Evolutionary conservation across 2,888 invertebrate species (phyloP).

Genomic region (Pachycephus smyrnensis): DNA sequence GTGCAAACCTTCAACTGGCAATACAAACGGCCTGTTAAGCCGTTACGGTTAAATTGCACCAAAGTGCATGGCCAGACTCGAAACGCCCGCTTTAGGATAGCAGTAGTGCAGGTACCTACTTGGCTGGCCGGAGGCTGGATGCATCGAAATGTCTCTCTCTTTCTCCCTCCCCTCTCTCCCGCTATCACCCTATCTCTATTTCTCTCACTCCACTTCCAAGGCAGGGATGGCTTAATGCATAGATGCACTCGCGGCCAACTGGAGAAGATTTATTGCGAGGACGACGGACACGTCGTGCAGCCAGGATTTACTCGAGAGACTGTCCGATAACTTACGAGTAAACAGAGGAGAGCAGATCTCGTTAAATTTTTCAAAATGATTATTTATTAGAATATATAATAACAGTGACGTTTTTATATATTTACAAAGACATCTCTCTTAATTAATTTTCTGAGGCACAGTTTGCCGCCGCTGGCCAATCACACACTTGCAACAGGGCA

Average conservation of each 20-base stretch:
- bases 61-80: conserved; percentile 18
- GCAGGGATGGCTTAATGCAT: neutral
- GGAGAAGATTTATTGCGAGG: conserved; percentile 1
- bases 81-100: neutral
- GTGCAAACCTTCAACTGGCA: conserved; percentile 20
- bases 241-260: conserved; percentile 1
- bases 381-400: neutral
- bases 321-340: neutral
- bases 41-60: conserved; percentile 37
- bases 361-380: neutral
- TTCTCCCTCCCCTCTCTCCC: neutral
- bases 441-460: conserved; percentile 26
- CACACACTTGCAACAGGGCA: conserved; percentile 40
- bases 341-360: neutral
- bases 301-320: neutral
- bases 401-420: neutral
- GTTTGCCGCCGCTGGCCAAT: conserved; percentile 44
- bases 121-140: neutral
- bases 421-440: neutral
- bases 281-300: neutral
- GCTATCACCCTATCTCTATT: neutral
- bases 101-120: neutral
- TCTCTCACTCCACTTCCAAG: neutral
- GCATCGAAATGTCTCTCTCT: neutral
- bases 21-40: conserved; percentile 36